These are phyloP conservation scores for Encarsia formosa DNA, from an alignment of 2,888 invertebrate genomes.

Conservation along the genomic window DNA sequence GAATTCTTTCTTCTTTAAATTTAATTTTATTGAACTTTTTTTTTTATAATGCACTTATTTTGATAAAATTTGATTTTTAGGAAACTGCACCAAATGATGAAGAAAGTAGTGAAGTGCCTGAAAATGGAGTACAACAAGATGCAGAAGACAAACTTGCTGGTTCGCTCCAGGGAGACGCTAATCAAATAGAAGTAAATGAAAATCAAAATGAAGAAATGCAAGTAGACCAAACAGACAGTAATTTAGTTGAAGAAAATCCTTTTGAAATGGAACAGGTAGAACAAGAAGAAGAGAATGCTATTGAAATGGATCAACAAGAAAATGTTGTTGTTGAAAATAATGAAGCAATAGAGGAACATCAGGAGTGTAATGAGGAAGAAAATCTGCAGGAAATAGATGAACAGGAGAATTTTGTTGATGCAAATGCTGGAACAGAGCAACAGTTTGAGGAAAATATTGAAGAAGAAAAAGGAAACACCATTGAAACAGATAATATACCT, in stretches of 20 bases:
- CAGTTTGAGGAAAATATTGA: not conserved
- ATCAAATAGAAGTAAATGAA: constrained; percentile 28
- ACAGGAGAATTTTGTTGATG: not conserved
- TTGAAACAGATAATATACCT: constrained; percentile 17
- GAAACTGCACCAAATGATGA: not conserved
- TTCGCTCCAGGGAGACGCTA: no score
- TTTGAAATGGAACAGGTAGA: constrained; percentile 3
- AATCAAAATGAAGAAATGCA: constrained; percentile 34
- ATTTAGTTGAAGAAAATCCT: not conserved
- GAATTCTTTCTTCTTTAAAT: no score
- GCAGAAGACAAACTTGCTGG: constrained; percentile 1
- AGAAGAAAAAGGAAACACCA: not conserved
- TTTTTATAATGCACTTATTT: no score
- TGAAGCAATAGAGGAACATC: not conserved
- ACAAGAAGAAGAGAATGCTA: not conserved
- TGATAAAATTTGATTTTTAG: no score
- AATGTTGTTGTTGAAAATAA: not conserved
- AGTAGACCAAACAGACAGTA: not conserved
- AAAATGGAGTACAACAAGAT: constrained; percentile 41
- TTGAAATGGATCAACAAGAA: not conserved
- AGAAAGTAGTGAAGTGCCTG: constrained; percentile 32
- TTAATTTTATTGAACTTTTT: no score
- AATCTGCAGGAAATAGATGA: constrained; percentile 1
- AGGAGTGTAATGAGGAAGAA: no score
- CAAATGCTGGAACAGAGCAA: not conserved